A percentile compares a stretch with the other conserved stretches of the same genome.
Evolutionary conservation across 2,797 vertebrate species (phyloP).

Genomic region (Protonibea diacanthus): DNA sequence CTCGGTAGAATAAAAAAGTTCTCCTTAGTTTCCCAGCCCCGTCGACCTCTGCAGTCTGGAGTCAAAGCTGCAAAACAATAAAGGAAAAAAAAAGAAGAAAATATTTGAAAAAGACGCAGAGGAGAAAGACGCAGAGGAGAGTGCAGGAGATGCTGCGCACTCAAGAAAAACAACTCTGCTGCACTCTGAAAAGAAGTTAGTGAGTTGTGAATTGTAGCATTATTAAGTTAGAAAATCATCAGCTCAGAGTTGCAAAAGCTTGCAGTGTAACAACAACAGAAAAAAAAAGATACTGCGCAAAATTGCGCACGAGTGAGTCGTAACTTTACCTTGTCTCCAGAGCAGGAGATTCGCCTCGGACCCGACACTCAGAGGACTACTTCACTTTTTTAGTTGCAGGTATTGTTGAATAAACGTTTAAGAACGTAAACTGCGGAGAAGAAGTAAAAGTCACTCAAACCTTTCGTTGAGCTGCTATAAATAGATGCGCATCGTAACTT

Average conservation of each 20-base stretch:
- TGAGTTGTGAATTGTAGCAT: neutral
- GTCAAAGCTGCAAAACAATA: slow-evolving; percentile 78
- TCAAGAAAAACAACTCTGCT: slow-evolving; percentile 39
- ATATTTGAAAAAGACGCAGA: slow-evolving; percentile 18
- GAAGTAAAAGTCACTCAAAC: slow-evolving; percentile 57
- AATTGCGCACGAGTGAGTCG: slow-evolving; percentile 35
- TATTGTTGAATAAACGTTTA: slow-evolving; percentile 68
- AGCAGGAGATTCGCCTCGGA: slow-evolving; percentile 78
- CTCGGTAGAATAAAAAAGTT: slow-evolving; percentile 32
- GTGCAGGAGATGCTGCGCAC: slow-evolving; percentile 53
- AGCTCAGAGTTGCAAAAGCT: slow-evolving; percentile 3
- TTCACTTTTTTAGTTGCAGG: slow-evolving; percentile 59
- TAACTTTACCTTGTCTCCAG: slow-evolving; percentile 78
- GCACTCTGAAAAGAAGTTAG: neutral
- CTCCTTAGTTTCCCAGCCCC: slow-evolving; percentile 37
- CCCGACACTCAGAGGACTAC: slow-evolving; percentile 63
- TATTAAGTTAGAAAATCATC: slow-evolving; percentile 10
- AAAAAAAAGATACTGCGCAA: slow-evolving; percentile 14
- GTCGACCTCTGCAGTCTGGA: slow-evolving; percentile 68
- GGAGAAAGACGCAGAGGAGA: slow-evolving; percentile 16
- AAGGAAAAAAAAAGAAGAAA: neutral
- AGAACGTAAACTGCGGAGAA: slow-evolving; percentile 58
- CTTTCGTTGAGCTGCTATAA: slow-evolving; percentile 68
- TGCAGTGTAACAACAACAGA: neutral
- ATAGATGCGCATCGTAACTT: slow-evolving; percentile 73